These are phyloP conservation scores for Spea hammondii DNA, from an alignment of 2,797 vertebrate species.

Conservation along the genomic window DNA sequence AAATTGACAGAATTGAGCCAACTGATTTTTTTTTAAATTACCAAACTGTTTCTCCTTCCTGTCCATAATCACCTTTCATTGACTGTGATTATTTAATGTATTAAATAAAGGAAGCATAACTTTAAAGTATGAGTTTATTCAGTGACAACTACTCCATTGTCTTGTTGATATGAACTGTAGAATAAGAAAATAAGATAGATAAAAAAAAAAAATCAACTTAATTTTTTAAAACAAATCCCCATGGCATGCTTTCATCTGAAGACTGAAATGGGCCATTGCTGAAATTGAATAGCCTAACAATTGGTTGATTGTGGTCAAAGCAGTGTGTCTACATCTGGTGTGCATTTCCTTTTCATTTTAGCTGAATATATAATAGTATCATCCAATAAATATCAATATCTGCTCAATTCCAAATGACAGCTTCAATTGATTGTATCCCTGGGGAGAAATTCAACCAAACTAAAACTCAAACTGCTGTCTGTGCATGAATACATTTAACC, in stretches of 20 bases:
- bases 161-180: no score
- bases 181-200: neutral
- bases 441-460: neutral
- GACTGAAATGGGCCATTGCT: neutral
- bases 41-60: no score
- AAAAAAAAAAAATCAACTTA: neutral
- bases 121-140: no score
- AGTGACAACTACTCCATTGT: no score
- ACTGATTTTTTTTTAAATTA: no score
- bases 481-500: neutral
- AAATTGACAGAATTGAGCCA: no score
- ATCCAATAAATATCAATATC: conserved; percentile 5
- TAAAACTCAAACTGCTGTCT: neutral
- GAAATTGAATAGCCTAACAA: neutral
- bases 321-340: conserved; percentile 7
- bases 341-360: conserved; percentile 3
- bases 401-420: neutral
- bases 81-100: no score
- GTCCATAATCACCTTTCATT: no score
- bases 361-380: conserved; percentile 7
- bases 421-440: neutral
- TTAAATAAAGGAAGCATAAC: no score
- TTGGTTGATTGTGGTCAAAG: neutral
- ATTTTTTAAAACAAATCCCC: neutral
- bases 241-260: neutral